Evolutionary conservation across 2,888 invertebrate genomes (phyloP).

Genomic region (Trachelus iudaicus): DNA sequence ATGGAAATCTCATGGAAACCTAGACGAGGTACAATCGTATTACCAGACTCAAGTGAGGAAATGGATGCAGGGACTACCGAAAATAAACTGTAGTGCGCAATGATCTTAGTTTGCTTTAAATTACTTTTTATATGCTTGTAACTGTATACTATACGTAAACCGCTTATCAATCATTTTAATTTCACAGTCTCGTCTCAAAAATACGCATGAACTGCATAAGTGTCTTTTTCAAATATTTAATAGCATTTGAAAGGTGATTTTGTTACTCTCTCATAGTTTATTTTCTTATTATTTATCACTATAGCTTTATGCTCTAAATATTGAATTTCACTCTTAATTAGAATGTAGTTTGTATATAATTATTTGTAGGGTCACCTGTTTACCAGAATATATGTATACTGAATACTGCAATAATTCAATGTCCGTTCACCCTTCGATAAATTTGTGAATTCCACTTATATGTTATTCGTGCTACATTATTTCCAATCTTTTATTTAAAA

Average conservation of each 20-base stretch:
- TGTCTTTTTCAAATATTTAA: neutral
- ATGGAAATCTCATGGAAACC: constrained; percentile 58
- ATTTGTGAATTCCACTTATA: neutral
- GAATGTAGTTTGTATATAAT: neutral
- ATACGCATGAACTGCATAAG: neutral
- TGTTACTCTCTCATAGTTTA: neutral
- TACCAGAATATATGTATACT: neutral
- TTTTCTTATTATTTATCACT: neutral
- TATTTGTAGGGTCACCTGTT: neutral
- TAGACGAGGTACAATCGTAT: constrained; percentile 54
- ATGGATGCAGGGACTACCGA: neutral
- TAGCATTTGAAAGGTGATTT: neutral
- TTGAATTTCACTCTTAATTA: neutral
- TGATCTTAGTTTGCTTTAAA: neutral
- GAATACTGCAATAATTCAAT: neutral
- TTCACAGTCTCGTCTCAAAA: neutral
- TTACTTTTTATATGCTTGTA: neutral
- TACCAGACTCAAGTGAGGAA: neutral
- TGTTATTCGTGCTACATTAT: neutral
- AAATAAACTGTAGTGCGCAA: neutral
- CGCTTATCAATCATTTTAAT: neutral
- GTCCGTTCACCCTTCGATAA: too few species aligned
- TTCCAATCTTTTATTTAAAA: neutral
- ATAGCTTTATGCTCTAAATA: neutral
- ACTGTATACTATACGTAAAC: neutral